phyloP scores from a whole-genome alignment of 2,113 vertebrate species.

The Daboia siamensis region DNA sequence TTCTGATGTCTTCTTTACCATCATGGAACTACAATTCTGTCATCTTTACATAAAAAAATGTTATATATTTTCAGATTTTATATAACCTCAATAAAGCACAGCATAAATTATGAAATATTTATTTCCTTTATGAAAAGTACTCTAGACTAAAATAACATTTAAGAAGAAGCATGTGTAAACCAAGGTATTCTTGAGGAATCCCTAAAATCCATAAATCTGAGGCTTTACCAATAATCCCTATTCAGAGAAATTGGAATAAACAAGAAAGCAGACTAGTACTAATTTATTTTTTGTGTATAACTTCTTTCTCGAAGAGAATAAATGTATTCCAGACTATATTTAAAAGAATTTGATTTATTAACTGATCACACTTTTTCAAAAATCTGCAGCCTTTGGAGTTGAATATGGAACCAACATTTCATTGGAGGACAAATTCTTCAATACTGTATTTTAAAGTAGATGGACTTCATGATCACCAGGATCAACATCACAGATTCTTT shows the following conservation, averaged over 20 bases:
- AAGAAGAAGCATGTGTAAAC: neutral
- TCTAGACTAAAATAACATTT: neutral
- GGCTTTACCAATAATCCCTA: constrained; percentile 7
- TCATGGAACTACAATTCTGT: neutral
- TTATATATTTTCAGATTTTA: neutral
- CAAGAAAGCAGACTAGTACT: neutral
- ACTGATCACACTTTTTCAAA: neutral
- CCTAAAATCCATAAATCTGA: neutral
- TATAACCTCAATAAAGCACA: neutral
- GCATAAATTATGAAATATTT: neutral
- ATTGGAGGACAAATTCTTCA: neutral
- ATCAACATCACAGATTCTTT: neutral
- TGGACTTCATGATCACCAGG: neutral
- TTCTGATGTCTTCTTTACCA: neutral
- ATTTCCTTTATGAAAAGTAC: neutral
- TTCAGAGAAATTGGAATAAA: constrained; percentile 9
- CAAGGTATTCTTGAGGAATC: constrained; percentile 27
- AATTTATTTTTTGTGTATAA: constrained; percentile 4
- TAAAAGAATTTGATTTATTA: neutral
- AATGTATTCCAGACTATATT: neutral
- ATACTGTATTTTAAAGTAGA: neutral
- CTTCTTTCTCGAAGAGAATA: neutral
- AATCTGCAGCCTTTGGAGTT: neutral
- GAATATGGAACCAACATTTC: neutral
- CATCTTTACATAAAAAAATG: constrained; percentile 2